phyloP scores from a whole-genome alignment of 2,797 vertebrate species.

The Sciaenops ocellatus region DNA sequence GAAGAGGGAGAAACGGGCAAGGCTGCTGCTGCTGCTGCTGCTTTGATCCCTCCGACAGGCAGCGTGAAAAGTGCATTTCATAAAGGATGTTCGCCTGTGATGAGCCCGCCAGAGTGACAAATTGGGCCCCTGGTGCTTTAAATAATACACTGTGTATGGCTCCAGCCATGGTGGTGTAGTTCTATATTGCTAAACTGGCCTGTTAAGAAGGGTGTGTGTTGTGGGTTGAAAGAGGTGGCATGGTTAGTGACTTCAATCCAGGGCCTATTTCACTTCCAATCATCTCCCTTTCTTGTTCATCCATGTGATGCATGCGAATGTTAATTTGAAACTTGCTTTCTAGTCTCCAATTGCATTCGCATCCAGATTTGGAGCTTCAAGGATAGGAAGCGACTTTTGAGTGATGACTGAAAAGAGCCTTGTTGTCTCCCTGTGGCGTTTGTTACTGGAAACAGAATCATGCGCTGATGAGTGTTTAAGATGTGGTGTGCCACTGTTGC shows the following conservation, averaged over 20 bases:
- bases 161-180: slow-evolving; percentile 59
- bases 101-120: slow-evolving; percentile 83
- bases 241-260: slow-evolving; percentile 36
- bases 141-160: slow-evolving; percentile 82
- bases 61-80: slow-evolving; percentile 85
- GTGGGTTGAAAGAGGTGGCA: slow-evolving; percentile 39
- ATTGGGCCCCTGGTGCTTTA: slow-evolving; percentile 82
- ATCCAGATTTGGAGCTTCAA: slow-evolving; percentile 44
- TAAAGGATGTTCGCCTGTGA: slow-evolving; percentile 84
- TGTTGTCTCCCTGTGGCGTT: slow-evolving; percentile 55
- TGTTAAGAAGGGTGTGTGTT: slow-evolving; percentile 59
- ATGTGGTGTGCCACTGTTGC: slow-evolving; percentile 37
- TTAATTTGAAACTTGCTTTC: slow-evolving; percentile 40
- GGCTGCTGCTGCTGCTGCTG: slow-evolving; percentile 43
- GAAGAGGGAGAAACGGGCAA: slow-evolving; percentile 68
- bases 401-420: slow-evolving; percentile 50
- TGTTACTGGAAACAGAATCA: slow-evolving; percentile 59
- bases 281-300: slow-evolving; percentile 50
- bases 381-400: slow-evolving; percentile 45
- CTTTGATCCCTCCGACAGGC: slow-evolving; percentile 84
- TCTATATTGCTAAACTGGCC: slow-evolving; percentile 73
- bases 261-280: slow-evolving; percentile 49
- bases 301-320: slow-evolving; percentile 32
- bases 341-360: slow-evolving; percentile 45
- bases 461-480: slow-evolving; percentile 69